These are phyloP conservation scores for Lepidocyrtoides sp. DNA, from an alignment of 2,888 invertebrate genomes.

Conservation along the genomic window DNA sequence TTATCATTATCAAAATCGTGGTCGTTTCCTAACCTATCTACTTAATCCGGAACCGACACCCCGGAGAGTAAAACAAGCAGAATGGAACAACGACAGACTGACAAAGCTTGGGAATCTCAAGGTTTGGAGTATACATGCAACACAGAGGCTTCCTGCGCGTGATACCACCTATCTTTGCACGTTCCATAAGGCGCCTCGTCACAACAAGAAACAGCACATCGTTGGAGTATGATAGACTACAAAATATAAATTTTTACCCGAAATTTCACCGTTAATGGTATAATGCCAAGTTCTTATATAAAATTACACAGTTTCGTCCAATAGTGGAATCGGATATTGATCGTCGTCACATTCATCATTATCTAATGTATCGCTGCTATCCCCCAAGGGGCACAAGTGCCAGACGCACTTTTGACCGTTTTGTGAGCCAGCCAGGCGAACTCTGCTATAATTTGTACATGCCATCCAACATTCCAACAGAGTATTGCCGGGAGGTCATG, in stretches of 20 bases:
- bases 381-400: conserved; percentile 4
- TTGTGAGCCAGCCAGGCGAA: background rate
- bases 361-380: background rate
- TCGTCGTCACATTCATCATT: conserved; percentile 16
- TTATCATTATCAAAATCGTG: conserved; percentile 56
- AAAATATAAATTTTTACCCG: too few species aligned
- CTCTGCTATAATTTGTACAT: conserved; percentile 19
- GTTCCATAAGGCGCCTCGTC: conserved; percentile 19
- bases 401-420: background rate
- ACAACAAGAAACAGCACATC: conserved; percentile 32
- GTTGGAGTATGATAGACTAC: conserved; percentile 61
- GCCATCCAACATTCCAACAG: background rate
- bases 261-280: too few species aligned
- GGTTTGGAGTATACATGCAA: conserved; percentile 30
- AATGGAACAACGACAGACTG: too few species aligned
- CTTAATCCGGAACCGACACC: background rate
- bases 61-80: background rate
- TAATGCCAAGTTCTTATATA: too few species aligned
- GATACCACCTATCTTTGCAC: conserved; percentile 54
- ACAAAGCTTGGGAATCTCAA: background rate
- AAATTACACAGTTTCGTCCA: background rate
- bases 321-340: background rate
- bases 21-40: conserved; percentile 3
- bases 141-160: background rate
- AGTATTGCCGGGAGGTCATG: too few species aligned